Evolutionary conservation across 2,888 invertebrate genomes (phyloP), one percentile per base, ranked within the genome.

Genomic region (Eupithecia pulchellata): DNA sequence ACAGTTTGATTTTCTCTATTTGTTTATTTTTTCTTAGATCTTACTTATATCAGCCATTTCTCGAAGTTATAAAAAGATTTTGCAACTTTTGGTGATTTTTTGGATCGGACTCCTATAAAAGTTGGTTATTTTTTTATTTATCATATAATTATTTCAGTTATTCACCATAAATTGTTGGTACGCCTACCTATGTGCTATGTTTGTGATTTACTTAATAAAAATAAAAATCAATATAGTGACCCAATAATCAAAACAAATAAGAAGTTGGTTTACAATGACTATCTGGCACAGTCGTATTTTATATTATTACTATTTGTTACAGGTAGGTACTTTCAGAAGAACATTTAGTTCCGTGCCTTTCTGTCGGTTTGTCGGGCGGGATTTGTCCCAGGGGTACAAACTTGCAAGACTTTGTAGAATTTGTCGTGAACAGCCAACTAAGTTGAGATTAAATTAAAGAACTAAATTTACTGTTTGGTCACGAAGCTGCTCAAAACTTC

Each of bases 361-460:
- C 32, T 32, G 6, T 17, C 4, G n/a, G 17, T 30, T 20, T 64
- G 42, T 42, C n/a, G 25, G 32, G 4, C 32, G 17, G 6, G 25
- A 64, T 14, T 55, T 4, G n/a, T 52, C 52, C 17, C 52, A 36
- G 34, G 47, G 62, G 62, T 57, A 42, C 5, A 66, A 67, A 64
- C 64, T 67, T 52, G 27, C 9, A n/a, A 39, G 14, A 17, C 25
- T 66, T 64, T 67, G 62, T 63, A 52, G 52, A 13, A 52, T 60
- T 60, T n/a, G 30, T n/a, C 67, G 29, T 30, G 60, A 66, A 30
- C 39, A 64, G 60, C 25, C n/a, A 55, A 65, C 65, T 32, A 36
- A 67, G 30, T 58, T 27, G 17, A 47, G 39, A 68, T 64, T 58
- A 57, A 30, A 58, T 68, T 47, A 58, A 68, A 68, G 58, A 64